Percentiles rank a stretch among this genome's conserved stretches.
phyloP scores from a whole-genome alignment of 2,888 invertebrate species.

The Leptarthrus brevirostris region DNA sequence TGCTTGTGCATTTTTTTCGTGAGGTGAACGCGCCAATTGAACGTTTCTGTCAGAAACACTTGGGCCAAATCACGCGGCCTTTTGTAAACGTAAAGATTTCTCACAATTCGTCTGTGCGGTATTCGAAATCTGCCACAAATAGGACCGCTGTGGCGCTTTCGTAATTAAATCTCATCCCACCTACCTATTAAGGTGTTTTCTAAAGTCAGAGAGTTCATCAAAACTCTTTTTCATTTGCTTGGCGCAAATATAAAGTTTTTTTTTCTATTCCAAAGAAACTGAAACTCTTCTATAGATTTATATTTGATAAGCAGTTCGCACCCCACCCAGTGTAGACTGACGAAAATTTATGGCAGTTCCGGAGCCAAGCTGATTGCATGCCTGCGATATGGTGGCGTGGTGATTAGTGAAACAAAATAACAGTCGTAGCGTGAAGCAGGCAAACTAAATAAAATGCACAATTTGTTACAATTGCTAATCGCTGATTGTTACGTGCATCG shows the following conservation, averaged over 20 bases:
- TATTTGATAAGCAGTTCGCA: not conserved
- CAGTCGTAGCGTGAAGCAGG: slow-evolving; percentile 9
- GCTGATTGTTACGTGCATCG: not conserved
- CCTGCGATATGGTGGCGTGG: slow-evolving; percentile 14
- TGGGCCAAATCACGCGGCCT: slow-evolving; percentile 19
- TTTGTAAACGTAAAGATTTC: slow-evolving; percentile 6
- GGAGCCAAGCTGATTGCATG: slow-evolving; percentile 2
- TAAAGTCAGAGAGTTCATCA: too few species aligned
- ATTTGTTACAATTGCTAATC: slow-evolving; percentile 14
- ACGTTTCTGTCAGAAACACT: slow-evolving; percentile 46
- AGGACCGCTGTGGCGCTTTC: slow-evolving; percentile 6
- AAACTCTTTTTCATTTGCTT: not conserved
- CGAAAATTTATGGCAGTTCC: slow-evolving; percentile 27
- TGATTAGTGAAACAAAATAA: slow-evolving; percentile 23
- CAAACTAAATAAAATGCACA: slow-evolving; percentile 24
- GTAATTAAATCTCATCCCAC: slow-evolving; percentile 31
- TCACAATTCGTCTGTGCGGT: slow-evolving; percentile 8
- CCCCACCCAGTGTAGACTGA: not conserved
- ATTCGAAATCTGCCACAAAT: slow-evolving; percentile 7
- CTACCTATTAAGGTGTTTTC: not conserved
- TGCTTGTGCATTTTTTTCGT: slow-evolving; percentile 38
- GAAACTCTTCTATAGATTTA: not conserved
- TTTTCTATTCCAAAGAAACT: not conserved
- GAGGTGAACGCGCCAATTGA: slow-evolving; percentile 27
- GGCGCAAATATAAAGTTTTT: not conserved